Conservation (phyloP, 2,888 invertebrate species). For the Caprella mutica region DNA sequence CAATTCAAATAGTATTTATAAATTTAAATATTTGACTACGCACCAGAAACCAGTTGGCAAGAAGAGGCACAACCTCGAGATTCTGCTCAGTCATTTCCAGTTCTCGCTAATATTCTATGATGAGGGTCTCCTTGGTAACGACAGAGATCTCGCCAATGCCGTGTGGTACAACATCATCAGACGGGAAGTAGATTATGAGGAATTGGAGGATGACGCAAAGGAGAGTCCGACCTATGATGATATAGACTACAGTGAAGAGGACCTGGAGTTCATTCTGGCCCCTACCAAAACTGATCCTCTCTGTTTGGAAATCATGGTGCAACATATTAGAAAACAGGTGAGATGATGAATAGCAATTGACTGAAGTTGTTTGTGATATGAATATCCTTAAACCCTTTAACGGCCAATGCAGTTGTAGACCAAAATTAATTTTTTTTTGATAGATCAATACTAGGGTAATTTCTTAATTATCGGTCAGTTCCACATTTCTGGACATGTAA, state of each 20-base stretch:
- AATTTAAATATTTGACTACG: no score
- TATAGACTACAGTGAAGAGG: neutral
- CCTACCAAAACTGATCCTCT: neutral
- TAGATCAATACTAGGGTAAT: no score
- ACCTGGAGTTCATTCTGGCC: neutral
- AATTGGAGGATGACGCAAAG: neutral
- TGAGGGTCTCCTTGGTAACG: slow-evolving; percentile 64
- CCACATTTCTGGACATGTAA: no score
- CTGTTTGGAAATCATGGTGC: neutral
- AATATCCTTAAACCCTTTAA: no score
- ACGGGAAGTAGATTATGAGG: slow-evolving; percentile 13
- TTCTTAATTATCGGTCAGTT: no score
- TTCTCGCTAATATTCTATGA: slow-evolving; percentile 74
- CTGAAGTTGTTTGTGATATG: no score
- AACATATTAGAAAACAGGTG: slow-evolving; percentile 1
- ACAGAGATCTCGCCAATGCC: slow-evolving; percentile 61
- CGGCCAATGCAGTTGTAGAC: no score
- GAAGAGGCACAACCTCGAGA: no score
- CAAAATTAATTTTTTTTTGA: no score
- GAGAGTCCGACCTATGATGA: neutral
- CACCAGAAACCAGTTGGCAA: no score
- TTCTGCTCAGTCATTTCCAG: no score
- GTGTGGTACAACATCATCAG: slow-evolving; percentile 70
- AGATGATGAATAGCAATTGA: neutral
- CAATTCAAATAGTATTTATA: no score